Percentiles rank a stretch among this genome's conserved stretches.
Conservation (phyloP, 2,113 vertebrate genomes). For the Carollia perspicillata region DNA sequence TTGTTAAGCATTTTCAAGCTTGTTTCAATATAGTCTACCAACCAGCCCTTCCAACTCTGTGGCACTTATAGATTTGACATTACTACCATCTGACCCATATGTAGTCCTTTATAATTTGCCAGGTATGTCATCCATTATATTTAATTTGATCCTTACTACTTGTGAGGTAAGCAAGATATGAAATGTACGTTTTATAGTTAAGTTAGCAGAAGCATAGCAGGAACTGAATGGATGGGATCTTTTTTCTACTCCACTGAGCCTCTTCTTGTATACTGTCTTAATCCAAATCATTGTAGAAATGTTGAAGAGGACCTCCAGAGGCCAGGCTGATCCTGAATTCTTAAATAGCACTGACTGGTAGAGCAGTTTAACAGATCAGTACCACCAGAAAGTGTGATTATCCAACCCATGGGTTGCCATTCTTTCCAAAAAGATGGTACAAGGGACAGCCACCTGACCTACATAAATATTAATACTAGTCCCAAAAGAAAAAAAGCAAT, state of each 20-base stretch:
- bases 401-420: background rate
- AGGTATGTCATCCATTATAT: slow-evolving; percentile 25
- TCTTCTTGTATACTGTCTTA: slow-evolving; percentile 1
- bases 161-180: slow-evolving; percentile 37
- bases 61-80: slow-evolving; percentile 19
- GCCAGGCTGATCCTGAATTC: slow-evolving; percentile 2
- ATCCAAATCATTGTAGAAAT: slow-evolving; percentile 15
- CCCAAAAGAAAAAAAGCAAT: background rate
- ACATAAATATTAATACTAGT: background rate
- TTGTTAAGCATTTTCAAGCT: slow-evolving; percentile 11
- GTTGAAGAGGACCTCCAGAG: background rate
- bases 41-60: background rate
- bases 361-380: background rate
- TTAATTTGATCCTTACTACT: slow-evolving; percentile 46
- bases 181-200: slow-evolving; percentile 5
- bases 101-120: slow-evolving; percentile 33
- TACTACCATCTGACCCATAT: background rate
- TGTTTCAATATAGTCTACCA: background rate
- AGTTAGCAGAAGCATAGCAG: background rate
- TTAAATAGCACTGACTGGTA: background rate
- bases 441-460: background rate
- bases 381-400: background rate
- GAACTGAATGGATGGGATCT: slow-evolving; percentile 1
- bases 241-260: slow-evolving; percentile 15
- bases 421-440: background rate